Percentiles rank a stretch among this genome's conserved stretches.
These are phyloP conservation scores for Melanotaenia maccullochi DNA, from an alignment of 2,797 vertebrate species.

Conservation along the genomic window DNA sequence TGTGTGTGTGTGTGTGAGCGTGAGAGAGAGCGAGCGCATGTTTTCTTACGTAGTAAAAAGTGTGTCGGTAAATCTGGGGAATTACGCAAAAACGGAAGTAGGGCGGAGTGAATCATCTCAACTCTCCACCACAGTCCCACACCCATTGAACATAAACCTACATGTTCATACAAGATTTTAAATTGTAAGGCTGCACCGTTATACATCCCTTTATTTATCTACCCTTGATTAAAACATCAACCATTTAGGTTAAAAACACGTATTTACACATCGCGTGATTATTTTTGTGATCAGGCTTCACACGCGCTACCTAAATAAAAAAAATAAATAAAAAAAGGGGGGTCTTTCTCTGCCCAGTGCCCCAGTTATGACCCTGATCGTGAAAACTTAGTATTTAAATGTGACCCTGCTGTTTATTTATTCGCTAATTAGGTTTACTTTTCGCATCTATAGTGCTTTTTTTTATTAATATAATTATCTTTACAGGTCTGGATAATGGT, in stretches of 20 bases:
- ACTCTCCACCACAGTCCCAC: constrained; percentile 15
- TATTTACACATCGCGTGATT: no score
- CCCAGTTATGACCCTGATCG: neutral
- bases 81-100: constrained; percentile 57
- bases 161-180: neutral
- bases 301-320: constrained; percentile 25
- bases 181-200: neutral
- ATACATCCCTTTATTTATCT: neutral
- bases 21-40: no score
- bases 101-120: constrained; percentile 27
- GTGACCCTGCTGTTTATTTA: neutral
- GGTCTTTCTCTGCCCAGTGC: constrained; percentile 37
- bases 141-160: constrained; percentile 6
- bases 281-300: constrained; percentile 52
- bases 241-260: neutral
- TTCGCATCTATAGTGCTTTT: neutral
- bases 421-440: neutral
- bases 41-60: neutral
- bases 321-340: neutral
- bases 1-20: no score
- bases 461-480: neutral
- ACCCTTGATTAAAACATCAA: fast-evolving
- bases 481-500: neutral
- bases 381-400: neutral
- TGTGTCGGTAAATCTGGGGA: constrained; percentile 2